Evolutionary conservation across 2,888 invertebrate species (phyloP), one percentile per base, ranked within the genome.

Genomic region (Eurytoma californica): DNA sequence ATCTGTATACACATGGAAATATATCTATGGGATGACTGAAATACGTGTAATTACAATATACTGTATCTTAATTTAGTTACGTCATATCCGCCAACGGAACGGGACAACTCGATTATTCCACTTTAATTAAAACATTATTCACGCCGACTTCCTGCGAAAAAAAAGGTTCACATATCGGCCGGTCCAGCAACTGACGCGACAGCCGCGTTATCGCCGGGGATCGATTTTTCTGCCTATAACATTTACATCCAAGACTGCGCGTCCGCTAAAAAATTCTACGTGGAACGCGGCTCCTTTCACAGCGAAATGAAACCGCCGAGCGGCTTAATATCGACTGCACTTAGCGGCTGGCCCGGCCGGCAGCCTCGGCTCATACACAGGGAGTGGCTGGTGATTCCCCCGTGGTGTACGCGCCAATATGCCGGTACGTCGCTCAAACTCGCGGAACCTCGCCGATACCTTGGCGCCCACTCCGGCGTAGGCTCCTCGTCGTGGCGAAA

Each of bases 141-240:
- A 9, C n/a, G 20, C n/a, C 2, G 51, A 51, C 7, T 5, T 0
- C 13, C 12, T n/a, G 61, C 18, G 51, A 24, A 39, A 73, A 39
- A 39, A 39, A 39, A 39, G 39, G 4, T 66, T 49, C 57, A 57
- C 47, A 55, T 66, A 55, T 49, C 14, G 14, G 16, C n/a, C 30
- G 4, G 13, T 39, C 66, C 49, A 14, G n/a, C 68, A 18, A 67
- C 47, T 39, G 39, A 39, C 39, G 39, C 39, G 39, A 39, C 39
- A 39, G 0, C 7, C 39, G 39, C 3, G 3, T 3, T 53, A 53
- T 24, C 5, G 28, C 5, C 39, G 5, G 0, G 18, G 47, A 69
- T 70, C n/a, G 70, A 14, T 60, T 70, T 70, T 70, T 70, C 39
- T 70, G 70, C 70, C 70, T 70, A 70, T 70, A 70, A 70, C 58